Conservation (phyloP, 2,113 vertebrate species). For the Circaetus cinerascens region DNA sequence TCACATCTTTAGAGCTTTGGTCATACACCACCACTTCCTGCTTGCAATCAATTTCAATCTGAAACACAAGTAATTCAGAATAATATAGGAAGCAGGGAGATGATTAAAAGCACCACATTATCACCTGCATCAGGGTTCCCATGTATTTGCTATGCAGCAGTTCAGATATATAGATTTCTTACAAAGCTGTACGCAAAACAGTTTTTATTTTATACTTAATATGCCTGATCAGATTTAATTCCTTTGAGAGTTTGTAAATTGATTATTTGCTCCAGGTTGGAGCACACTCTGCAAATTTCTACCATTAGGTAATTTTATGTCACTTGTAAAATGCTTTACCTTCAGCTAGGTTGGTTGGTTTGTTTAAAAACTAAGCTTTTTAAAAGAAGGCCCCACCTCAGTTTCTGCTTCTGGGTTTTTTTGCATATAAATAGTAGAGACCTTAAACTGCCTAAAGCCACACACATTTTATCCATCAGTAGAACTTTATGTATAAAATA, state of each 20-base stretch:
- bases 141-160: neutral
- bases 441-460: neutral
- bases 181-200: neutral
- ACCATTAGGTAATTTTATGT: neutral
- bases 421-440: neutral
- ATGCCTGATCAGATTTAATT: neutral
- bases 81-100: neutral
- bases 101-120: neutral
- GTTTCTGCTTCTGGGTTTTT: neutral
- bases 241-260: neutral
- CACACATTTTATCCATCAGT: neutral
- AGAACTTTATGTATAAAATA: neutral
- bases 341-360: neutral
- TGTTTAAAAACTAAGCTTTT: neutral
- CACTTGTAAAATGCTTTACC: neutral
- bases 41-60: slow-evolving; percentile 83
- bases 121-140: neutral
- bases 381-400: neutral
- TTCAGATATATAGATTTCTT: neutral
- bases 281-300: neutral
- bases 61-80: slow-evolving; percentile 8
- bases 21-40: slow-evolving; percentile 95
- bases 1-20: slow-evolving; percentile 84
- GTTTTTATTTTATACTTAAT: neutral
- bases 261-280: neutral